Evolutionary conservation across 2,888 invertebrate genomes (phyloP).

Genomic region (Drosophila bunnanda): DNA sequence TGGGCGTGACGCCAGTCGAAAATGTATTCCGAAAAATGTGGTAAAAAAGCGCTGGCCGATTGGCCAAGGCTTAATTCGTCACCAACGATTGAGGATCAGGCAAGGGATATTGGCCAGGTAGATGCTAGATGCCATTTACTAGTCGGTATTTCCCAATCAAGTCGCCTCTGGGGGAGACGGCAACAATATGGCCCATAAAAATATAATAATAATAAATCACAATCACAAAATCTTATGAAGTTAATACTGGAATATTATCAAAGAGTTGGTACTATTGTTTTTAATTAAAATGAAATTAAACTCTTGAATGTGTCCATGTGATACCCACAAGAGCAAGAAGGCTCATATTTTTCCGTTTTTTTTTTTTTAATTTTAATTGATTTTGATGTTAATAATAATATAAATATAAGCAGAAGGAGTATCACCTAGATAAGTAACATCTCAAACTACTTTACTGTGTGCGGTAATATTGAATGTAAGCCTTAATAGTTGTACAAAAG

Average conservation of each 20-base stretch:
- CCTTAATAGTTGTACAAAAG: not conserved
- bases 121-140: not conserved
- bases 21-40: constrained; percentile 9
- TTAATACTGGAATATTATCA: not conserved
- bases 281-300: not conserved
- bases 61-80: constrained; percentile 20
- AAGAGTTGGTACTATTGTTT: not conserved
- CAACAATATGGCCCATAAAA: constrained; percentile 2
- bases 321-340: not conserved
- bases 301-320: not conserved
- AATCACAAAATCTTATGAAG: not conserved
- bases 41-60: not conserved
- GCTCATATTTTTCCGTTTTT: not conserved
- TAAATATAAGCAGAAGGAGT: too few relatives aligned
- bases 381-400: too few relatives aligned
- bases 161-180: not conserved
- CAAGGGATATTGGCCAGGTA: not conserved
- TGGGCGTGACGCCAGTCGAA: constrained; percentile 30
- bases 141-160: constrained; percentile 4
- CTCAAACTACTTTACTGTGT: not conserved
- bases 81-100: not conserved
- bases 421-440: not conserved
- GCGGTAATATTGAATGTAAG: not conserved
- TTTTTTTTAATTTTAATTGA: too few relatives aligned
- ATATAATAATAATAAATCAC: not conserved